Evolutionary conservation across 37 sponge, comb jelly and placozoan genomes (phyloP), one percentile per base, ranked within the genome.

Genomic region (Diacarnus erythraeanus): DNA sequence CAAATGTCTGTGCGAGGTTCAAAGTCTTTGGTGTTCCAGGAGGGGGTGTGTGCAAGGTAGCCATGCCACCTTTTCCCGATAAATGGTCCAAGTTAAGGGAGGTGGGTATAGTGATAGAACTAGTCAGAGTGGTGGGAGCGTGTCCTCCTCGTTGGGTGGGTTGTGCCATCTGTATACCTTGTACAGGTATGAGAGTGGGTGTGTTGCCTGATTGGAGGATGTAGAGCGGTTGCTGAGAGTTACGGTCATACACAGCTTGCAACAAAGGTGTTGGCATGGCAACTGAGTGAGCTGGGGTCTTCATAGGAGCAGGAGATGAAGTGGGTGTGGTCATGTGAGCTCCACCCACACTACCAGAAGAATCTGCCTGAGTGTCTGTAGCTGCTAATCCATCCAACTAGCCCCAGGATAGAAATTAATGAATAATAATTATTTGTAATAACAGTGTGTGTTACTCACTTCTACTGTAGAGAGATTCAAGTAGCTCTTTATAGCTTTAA

Each of bases 401-500:
- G 33, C 29, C 33, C 2, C 35, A 65, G 66, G 61, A 60, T 6
- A 60, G 61, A 60, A 4, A 25, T 26, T 17, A 60, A 60, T 20
- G 61, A 17, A 4, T 10, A 20, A 54, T 54, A 54, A 17, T 25
- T 25, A 20, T n/a, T 47, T 47, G 51, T 12, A 15, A 12, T 12
- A 47, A 12, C 51, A 47, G 12, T 6, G 51, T 15, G 51, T 15
- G 51, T n/a, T 35, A 3, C 86, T 60, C 36, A 78, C 86, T 21
- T 76, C 77, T 59, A 27, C 54, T 12, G 31, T 9, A 8, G 88
- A 69, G 33, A 82, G 42, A 38, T 82, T 82, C 3, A 88, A 73
- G n/a, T 82, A 82, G 25, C 61, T 77, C 65, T 82, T 78, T 83
- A 88, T 88, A 23, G 88, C 88, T 25, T 61, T 57, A 61, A 88